Percentiles rank a stretch among this genome's conserved stretches.
These are phyloP conservation scores for Ctenoplectra terminalis DNA, from an alignment of 1,140 invertebrate genomes.

Conservation along the genomic window DNA sequence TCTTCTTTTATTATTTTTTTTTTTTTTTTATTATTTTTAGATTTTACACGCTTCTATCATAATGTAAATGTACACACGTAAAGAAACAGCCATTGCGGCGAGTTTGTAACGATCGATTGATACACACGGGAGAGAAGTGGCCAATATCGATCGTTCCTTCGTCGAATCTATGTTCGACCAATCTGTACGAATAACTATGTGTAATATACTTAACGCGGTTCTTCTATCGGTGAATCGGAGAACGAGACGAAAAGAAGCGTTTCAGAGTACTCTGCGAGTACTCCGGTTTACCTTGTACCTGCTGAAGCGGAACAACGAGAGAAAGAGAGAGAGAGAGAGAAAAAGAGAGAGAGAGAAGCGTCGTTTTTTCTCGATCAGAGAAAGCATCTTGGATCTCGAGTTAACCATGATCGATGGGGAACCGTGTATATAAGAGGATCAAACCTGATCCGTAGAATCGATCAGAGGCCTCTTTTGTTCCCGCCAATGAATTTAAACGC, in stretches of 20 bases:
- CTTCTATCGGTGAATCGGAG: background rate
- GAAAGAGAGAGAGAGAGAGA: background rate
- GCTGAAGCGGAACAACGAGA: slow-evolving; percentile 25
- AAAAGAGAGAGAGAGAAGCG: background rate
- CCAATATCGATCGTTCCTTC: background rate
- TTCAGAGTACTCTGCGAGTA: slow-evolving; percentile 8
- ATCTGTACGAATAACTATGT: rapidly evolving
- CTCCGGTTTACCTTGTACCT: slow-evolving; percentile 37
- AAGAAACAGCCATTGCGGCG: background rate
- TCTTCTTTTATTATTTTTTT: slow-evolving; percentile 49
- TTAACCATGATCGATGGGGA: background rate
- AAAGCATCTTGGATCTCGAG: background rate
- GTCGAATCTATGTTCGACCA: too few relatives aligned
- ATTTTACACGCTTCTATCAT: slow-evolving; percentile 46
- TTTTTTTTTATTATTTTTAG: slow-evolving; percentile 37
- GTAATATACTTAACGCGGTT: background rate
- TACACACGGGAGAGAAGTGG: background rate
- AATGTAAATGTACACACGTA: background rate
- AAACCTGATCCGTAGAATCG: background rate
- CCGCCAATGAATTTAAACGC: background rate
- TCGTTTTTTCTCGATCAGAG: background rate
- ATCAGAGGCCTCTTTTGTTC: background rate
- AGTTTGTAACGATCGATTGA: background rate
- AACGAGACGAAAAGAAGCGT: background rate
- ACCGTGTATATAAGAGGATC: background rate